phyloP scores from a whole-genome alignment of 1,140 invertebrate species.

The Sycobia sp. region DNA sequence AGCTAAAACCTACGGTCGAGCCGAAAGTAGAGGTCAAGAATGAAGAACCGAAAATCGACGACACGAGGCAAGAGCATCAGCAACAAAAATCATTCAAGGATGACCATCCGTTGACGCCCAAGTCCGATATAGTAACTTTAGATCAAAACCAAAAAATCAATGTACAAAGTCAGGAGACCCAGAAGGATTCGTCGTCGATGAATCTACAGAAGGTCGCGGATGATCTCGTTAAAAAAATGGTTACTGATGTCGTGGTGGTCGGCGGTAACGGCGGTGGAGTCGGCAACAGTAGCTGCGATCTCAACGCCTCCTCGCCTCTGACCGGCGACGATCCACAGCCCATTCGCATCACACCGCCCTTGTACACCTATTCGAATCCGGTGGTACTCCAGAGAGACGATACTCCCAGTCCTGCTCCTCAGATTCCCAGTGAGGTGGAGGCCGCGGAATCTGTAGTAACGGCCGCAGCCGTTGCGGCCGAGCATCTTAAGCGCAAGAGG shows the following conservation, averaged over 20 bases:
- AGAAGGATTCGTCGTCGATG: conserved; percentile 48
- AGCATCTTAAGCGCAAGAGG: conserved; percentile 54
- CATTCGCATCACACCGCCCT: conserved; percentile 71
- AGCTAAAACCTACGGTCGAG: conserved; percentile 30
- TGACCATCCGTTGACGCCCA: conserved; percentile 27
- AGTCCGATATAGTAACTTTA: conserved; percentile 40
- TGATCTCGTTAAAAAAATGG: conserved; percentile 52
- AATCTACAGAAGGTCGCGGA: conserved; percentile 49
- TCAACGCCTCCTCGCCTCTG: conserved; percentile 58
- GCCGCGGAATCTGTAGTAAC: conserved; percentile 34
- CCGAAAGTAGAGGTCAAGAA: conserved; percentile 45
- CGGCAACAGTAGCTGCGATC: conserved; percentile 17
- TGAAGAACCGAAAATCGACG: conserved; percentile 49
- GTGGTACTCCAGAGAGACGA: conserved; percentile 64
- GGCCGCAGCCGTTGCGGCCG: conserved; percentile 30
- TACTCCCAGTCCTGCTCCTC: conserved; percentile 61
- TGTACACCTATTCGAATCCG: conserved; percentile 79
- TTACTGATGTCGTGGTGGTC: no score
- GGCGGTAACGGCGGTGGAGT: no score
- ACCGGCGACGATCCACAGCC: conserved; percentile 70
- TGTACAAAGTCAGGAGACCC: conserved; percentile 37
- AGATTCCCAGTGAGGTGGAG: conserved; percentile 53
- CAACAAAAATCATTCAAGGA: background rate
- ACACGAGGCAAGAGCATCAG: conserved; percentile 51
- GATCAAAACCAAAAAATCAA: conserved; percentile 55